Conservation (phyloP, 2,797 vertebrate species). For the Clarias laeviceps region DNA sequence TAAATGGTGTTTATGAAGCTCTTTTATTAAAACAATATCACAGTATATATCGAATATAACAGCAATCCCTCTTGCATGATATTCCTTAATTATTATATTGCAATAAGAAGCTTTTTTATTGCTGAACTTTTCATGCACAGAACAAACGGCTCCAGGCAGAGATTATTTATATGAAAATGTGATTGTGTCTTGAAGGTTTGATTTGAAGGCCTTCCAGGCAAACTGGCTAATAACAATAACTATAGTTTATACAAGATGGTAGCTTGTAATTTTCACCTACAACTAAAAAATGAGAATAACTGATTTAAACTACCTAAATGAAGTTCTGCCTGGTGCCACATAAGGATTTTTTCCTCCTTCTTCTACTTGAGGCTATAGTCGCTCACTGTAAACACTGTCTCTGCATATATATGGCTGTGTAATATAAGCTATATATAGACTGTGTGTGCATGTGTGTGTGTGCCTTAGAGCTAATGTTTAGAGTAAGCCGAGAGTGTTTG, state of each 20-base stretch:
- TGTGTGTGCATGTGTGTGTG: too few species aligned
- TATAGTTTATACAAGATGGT: neutral
- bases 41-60: too few species aligned
- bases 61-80: too few species aligned
- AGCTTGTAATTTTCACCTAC: constrained; percentile 1
- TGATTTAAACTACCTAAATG: neutral
- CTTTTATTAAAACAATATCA: too few species aligned
- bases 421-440: constrained; percentile 15
- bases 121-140: neutral
- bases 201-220: neutral
- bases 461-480: constrained; percentile 5
- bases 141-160: neutral
- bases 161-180: neutral
- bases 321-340: neutral
- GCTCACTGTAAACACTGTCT: constrained; percentile 1
- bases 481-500: constrained; percentile 20
- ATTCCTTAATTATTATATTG: neutral
- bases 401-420: neutral
- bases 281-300: neutral
- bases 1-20: too few species aligned
- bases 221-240: neutral
- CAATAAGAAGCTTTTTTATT: neutral
- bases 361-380: neutral
- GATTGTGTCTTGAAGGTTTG: neutral
- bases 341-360: neutral